Conservation (phyloP, 2,113 vertebrate species). For the Melanotaenia duboulayi region DNA sequence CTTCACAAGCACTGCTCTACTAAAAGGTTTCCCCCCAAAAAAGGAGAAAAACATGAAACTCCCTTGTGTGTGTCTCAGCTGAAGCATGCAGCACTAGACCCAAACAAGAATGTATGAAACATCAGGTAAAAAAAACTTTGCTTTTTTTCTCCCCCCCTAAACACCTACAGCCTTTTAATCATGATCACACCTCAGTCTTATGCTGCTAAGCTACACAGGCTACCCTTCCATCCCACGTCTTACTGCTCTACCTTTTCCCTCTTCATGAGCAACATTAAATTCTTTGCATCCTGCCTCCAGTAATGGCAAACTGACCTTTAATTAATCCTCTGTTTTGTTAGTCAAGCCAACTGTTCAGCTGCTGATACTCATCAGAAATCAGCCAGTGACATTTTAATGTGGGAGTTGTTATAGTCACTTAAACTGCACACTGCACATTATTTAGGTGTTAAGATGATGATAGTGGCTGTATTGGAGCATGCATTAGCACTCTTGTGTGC, state of each 20-base stretch:
- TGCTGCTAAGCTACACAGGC: neutral
- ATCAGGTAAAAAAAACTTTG: neutral
- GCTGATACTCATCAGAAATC: no score
- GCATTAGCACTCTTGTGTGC: no score
- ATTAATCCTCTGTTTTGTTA: no score
- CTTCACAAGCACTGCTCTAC: slow-evolving; percentile 5
- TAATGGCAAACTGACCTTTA: no score
- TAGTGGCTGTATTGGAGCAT: no score
- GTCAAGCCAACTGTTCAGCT: no score
- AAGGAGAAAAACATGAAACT: slow-evolving; percentile 10
- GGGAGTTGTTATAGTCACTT: neutral
- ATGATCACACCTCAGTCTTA: slow-evolving; percentile 11
- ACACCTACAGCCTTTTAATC: slow-evolving; percentile 16
- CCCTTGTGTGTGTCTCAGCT: slow-evolving; percentile 13
- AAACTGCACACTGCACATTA: neutral
- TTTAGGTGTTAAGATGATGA: neutral
- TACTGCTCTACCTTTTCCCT: neutral
- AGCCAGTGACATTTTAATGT: no score
- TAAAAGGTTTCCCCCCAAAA: slow-evolving; percentile 12
- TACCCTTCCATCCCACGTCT: slow-evolving; percentile 4
- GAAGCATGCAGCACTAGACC: slow-evolving; percentile 14
- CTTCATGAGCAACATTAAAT: neutral
- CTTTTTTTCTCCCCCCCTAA: slow-evolving; percentile 2
- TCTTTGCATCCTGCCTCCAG: no score
- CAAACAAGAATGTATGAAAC: slow-evolving; percentile 16